These are phyloP conservation scores for Loris lydekkerianus DNA, from an alignment of 2,797 vertebrate genomes.

Conservation along the genomic window DNA sequence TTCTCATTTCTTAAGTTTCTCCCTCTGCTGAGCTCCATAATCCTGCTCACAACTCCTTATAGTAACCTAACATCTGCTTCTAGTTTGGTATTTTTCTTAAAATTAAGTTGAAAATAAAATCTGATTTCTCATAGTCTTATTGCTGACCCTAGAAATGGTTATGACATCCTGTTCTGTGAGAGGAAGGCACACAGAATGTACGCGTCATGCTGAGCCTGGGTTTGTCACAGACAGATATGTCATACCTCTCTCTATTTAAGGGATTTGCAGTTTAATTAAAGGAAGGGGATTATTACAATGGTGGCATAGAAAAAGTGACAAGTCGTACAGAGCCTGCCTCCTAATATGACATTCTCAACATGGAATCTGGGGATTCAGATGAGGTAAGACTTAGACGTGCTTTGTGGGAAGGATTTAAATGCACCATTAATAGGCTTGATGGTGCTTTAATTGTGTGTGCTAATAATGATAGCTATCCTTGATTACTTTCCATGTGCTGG, in stretches of 20 bases:
- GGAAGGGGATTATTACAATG: neutral
- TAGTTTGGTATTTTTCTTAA: neutral
- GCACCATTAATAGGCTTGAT: neutral
- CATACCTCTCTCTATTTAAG: neutral
- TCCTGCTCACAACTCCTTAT: neutral
- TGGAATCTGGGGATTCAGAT: neutral
- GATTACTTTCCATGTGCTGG: neutral
- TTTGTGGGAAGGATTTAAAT: neutral
- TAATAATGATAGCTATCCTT: neutral
- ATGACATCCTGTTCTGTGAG: neutral
- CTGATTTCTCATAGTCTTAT: neutral
- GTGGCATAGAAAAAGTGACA: neutral
- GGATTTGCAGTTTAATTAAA: neutral
- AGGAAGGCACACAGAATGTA: neutral
- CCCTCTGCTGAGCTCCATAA: neutral
- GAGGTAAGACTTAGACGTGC: neutral
- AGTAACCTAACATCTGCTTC: neutral
- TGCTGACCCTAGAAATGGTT: neutral
- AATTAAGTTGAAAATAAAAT: constrained; percentile 33
- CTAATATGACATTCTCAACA: neutral
- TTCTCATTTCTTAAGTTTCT: neutral
- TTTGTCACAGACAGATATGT: neutral
- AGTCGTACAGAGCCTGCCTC: neutral
- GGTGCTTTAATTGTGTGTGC: neutral
- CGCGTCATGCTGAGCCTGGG: neutral